Evolutionary conservation across 2,888 invertebrate genomes (phyloP).

Genomic region (Odontothrips loti): DNA sequence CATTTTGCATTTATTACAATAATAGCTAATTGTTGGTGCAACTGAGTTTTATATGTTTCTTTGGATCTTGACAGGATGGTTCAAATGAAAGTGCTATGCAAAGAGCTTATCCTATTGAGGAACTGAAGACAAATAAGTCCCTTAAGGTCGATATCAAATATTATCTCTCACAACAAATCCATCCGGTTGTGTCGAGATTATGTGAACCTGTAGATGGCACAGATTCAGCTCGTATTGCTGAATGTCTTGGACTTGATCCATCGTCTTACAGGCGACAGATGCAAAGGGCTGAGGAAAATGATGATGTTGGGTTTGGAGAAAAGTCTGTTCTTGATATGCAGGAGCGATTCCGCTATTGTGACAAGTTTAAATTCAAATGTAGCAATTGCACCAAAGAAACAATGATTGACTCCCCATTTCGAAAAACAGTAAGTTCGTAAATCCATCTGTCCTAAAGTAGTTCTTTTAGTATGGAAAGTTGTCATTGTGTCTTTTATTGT

Average conservation of each 20-base stretch:
- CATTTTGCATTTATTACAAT: conserved; percentile 5
- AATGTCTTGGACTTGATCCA: conserved; percentile 65
- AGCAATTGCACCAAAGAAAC: conserved; percentile 50
- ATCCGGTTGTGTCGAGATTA: conserved; percentile 91
- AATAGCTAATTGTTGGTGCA: background rate
- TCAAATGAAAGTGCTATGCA: conserved; percentile 75
- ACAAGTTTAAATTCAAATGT: conserved; percentile 59
- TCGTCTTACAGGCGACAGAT: conserved; percentile 46
- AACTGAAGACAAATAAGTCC: conserved; percentile 65
- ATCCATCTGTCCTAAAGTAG: background rate
- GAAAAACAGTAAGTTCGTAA: conserved; percentile 45
- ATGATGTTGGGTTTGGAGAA: conserved; percentile 44
- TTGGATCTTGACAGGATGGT: conserved; percentile 57
- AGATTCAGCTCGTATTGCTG: conserved; percentile 84
- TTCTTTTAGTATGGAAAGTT: background rate
- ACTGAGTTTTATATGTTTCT: background rate
- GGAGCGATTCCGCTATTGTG: conserved; percentile 55
- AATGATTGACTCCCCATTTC: conserved; percentile 47
- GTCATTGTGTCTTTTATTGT: conserved; percentile 40
- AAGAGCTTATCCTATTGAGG: conserved; percentile 90
- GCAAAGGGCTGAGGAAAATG: conserved; percentile 41
- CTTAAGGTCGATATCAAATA: conserved; percentile 81
- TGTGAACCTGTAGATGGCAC: conserved; percentile 94
- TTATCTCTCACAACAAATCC: conserved; percentile 91
- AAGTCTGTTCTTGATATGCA: conserved; percentile 46